These are phyloP conservation scores for Sicus ferrugineus DNA, from an alignment of 2,888 invertebrate genomes.

Conservation along the genomic window DNA sequence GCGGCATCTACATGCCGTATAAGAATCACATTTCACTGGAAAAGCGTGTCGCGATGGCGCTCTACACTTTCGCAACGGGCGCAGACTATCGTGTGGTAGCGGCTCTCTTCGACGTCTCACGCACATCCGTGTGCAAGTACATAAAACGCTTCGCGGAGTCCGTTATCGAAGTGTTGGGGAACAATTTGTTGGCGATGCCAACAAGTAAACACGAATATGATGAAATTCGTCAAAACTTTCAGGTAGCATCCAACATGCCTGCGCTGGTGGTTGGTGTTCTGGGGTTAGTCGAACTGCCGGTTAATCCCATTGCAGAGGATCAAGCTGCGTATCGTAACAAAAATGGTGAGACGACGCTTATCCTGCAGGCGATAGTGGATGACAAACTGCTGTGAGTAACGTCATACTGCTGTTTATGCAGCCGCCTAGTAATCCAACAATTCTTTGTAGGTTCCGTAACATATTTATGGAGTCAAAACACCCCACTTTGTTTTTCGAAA, in stretches of 20 bases:
- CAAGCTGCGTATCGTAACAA: slow-evolving; percentile 42
- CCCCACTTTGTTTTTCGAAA: slow-evolving; percentile 50
- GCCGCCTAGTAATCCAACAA: background rate
- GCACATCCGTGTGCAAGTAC: slow-evolving; percentile 53
- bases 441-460: slow-evolving; percentile 52
- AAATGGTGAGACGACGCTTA: slow-evolving; percentile 46
- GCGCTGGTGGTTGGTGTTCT: slow-evolving; percentile 55
- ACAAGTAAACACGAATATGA: slow-evolving; percentile 48
- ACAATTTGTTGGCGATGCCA: slow-evolving; percentile 51
- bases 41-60: slow-evolving; percentile 55
- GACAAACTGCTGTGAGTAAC: slow-evolving; percentile 51
- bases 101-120: slow-evolving; percentile 52
- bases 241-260: slow-evolving; percentile 56
- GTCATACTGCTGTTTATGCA: background rate
- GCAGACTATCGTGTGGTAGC: slow-evolving; percentile 54
- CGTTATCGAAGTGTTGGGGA: slow-evolving; percentile 50
- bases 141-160: slow-evolving; percentile 56
- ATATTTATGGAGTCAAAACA: slow-evolving; percentile 50
- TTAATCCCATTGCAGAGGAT: slow-evolving; percentile 43
- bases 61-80: slow-evolving; percentile 58
- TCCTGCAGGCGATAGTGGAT: slow-evolving; percentile 58
- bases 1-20: slow-evolving; percentile 39
- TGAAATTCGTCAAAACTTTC: slow-evolving; percentile 52
- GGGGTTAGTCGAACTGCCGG: slow-evolving; percentile 54
- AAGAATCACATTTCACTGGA: slow-evolving; percentile 50